Evolutionary conservation across 2,113 vertebrate genomes (phyloP).

Genomic region (Spizaetus ornatus): DNA sequence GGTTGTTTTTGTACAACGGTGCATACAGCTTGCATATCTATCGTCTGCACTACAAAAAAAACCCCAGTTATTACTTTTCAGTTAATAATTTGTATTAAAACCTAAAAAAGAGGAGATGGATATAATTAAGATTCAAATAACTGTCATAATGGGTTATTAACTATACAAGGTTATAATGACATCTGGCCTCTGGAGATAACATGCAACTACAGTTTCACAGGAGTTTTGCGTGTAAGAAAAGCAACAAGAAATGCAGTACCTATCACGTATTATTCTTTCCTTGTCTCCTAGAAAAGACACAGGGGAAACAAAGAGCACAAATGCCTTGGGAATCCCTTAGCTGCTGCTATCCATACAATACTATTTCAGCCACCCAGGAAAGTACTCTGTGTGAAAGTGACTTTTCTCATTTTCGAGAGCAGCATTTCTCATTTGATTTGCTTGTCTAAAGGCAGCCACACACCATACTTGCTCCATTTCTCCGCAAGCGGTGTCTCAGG

Average conservation of each 20-base stretch:
- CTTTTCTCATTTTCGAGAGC: not conserved
- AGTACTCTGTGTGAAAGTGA: not conserved
- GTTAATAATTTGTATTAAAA: not conserved
- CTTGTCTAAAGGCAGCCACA: not conserved
- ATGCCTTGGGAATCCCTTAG: not conserved
- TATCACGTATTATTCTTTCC: not conserved
- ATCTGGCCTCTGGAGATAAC: not conserved
- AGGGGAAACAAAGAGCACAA: not conserved
- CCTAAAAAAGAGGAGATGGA: not conserved
- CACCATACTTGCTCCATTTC: not conserved
- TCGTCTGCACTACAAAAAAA: not conserved
- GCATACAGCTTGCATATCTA: not conserved
- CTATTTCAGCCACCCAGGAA: not conserved
- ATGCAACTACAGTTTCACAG: not conserved
- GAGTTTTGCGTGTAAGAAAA: not conserved
- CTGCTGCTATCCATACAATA: not conserved
- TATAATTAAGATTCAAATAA: not conserved
- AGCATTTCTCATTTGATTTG: not conserved
- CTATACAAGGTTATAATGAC: not conserved
- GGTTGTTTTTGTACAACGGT: not conserved
- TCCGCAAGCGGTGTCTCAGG: not conserved
- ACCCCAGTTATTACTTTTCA: not conserved
- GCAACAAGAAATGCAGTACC: not conserved
- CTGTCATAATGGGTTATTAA: not conserved
- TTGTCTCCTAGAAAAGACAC: not conserved